Conservation (phyloP, 2,888 invertebrate genomes). For the Thera britannica region DNA sequence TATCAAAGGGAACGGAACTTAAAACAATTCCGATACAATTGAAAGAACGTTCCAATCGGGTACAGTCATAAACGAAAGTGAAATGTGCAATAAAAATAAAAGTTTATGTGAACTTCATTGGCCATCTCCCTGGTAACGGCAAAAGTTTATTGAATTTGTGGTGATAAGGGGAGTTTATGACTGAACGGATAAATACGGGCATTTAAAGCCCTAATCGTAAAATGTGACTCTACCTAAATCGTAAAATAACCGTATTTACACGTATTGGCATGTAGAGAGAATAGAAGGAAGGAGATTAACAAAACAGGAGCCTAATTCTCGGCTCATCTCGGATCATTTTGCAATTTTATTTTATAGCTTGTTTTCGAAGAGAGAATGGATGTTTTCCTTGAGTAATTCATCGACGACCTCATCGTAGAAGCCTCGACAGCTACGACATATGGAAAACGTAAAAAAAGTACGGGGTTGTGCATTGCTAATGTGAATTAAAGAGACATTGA, state of each 20-base stretch:
- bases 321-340: too few relatives aligned
- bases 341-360: too few relatives aligned
- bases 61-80: slow-evolving; percentile 42
- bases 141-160: slow-evolving; percentile 28
- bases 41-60: slow-evolving; percentile 35
- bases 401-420: too few relatives aligned
- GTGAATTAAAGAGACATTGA: too few relatives aligned
- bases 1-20: slow-evolving; percentile 11
- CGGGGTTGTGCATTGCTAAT: too few relatives aligned
- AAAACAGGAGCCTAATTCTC: not conserved
- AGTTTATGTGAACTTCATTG: slow-evolving; percentile 49
- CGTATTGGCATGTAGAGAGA: too few relatives aligned
- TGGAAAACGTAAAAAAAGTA: too few relatives aligned
- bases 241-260: too few relatives aligned
- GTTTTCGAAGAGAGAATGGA: too few relatives aligned
- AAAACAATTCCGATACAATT: slow-evolving; percentile 39
- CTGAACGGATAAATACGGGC: slow-evolving; percentile 20
- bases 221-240: not conserved
- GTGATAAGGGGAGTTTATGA: slow-evolving; percentile 13
- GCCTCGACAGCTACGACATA: too few relatives aligned
- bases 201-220: not conserved
- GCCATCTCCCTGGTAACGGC: slow-evolving; percentile 29
- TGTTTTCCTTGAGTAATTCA: too few relatives aligned
- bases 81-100: slow-evolving; percentile 50
- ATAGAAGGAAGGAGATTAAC: not conserved